These are phyloP conservation scores for Enteromius treurensis DNA, from an alignment of 2,797 vertebrate genomes.

Conservation along the genomic window DNA sequence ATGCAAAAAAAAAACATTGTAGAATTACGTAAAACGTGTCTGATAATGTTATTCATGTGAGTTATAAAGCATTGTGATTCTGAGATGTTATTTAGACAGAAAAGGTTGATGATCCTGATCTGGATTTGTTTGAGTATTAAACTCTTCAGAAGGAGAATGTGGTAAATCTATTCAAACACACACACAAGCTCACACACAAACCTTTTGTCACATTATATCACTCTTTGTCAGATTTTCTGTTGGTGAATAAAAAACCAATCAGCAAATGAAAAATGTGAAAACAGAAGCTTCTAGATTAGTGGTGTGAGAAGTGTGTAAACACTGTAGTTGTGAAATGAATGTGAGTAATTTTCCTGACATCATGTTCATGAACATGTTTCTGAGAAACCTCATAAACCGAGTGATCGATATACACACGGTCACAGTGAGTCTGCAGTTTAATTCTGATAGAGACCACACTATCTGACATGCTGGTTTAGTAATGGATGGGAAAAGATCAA, in stretches of 20 bases:
- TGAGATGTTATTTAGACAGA: too few species aligned
- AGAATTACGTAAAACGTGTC: too few species aligned
- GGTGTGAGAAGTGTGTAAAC: neutral
- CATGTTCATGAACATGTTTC: neutral
- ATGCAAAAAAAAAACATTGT: too few species aligned
- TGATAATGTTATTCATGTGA: neutral
- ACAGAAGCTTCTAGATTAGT: neutral
- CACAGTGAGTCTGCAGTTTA: conserved; percentile 8
- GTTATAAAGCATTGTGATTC: neutral
- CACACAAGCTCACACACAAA: too few species aligned
- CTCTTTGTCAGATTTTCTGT: neutral
- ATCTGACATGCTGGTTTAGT: neutral
- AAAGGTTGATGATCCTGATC: neutral
- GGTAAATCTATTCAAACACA: too few species aligned
- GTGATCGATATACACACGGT: neutral
- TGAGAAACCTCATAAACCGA: neutral
- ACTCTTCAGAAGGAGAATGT: too few species aligned
- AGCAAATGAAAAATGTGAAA: too few species aligned
- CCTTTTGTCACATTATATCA: neutral
- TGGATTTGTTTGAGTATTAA: neutral
- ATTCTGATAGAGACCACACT: neutral
- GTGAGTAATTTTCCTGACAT: neutral
- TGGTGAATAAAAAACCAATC: neutral
- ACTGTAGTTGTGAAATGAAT: neutral
- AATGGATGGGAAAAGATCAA: neutral